phyloP scores from a whole-genome alignment of 2,888 invertebrate genomes.

The Rosalia funebris region DNA sequence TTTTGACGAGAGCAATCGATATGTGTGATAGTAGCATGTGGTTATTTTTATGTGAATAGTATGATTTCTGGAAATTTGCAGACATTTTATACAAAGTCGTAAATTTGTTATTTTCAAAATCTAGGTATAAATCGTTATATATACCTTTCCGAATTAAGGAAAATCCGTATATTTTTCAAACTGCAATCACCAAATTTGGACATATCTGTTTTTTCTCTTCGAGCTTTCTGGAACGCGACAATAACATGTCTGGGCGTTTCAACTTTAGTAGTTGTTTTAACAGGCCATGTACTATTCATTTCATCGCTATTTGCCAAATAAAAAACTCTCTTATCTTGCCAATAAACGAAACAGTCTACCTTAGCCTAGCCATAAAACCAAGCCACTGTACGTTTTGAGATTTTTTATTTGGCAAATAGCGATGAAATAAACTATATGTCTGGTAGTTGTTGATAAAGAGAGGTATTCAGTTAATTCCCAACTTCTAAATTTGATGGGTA shows the following conservation, averaged over 20 bases:
- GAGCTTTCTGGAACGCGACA: slow-evolving; percentile 13
- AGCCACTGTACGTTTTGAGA: too few relatives aligned
- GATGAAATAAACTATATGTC: too few relatives aligned
- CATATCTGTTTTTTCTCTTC: slow-evolving; percentile 18
- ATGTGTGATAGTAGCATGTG: not conserved
- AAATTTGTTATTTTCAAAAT: slow-evolving; percentile 20
- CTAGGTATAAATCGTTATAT: not conserved
- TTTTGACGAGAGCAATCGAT: not conserved
- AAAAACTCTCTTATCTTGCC: too few relatives aligned
- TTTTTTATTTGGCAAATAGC: too few relatives aligned
- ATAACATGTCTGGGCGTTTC: slow-evolving; percentile 29
- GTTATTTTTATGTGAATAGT: slow-evolving; percentile 13
- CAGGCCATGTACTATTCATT: slow-evolving; percentile 33
- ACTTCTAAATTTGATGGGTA: slow-evolving; percentile 29
- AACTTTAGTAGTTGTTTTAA: slow-evolving; percentile 29
- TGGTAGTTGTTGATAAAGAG: slow-evolving; percentile 22
- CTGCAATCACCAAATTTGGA: slow-evolving; percentile 24
- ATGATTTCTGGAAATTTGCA: slow-evolving; percentile 28
- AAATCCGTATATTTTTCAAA: slow-evolving; percentile 26
- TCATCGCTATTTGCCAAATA: too few relatives aligned
- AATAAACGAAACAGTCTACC: too few relatives aligned
- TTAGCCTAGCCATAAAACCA: too few relatives aligned
- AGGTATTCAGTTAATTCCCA: slow-evolving; percentile 35
- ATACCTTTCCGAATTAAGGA: slow-evolving; percentile 26
- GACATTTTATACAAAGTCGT: slow-evolving; percentile 33